Evolutionary conservation across 2,113 vertebrate genomes (phyloP), one percentile per base, ranked within the genome.

Genomic region (Oncorhynchus nerka): DNA sequence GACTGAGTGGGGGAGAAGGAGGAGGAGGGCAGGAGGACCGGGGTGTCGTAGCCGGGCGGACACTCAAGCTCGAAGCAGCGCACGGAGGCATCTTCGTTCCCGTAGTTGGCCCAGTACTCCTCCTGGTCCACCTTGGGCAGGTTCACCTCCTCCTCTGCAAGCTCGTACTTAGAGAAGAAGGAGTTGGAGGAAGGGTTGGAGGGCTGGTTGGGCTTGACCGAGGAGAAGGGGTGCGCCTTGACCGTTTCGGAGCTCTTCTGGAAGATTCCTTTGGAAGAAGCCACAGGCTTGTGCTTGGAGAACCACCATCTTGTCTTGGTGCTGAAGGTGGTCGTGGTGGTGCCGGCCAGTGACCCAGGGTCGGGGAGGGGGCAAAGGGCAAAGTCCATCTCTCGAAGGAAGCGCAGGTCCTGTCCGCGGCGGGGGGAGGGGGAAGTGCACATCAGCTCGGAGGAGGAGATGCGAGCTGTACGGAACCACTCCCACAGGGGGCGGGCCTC

Each of bases 401-500:
- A 92, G 30, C 97, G 92, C 87, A 99, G 94, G 89, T 98, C 97
- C 5, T 93, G 93, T 81, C 96, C 97, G 0, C 92, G 94, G 75
- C 93, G 94, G 4, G 93, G 90, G 0, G 94, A 91, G 0, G 97
- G 97, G 3, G 93, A 94, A 59, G 90, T 86, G 77, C 97, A 99
- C 39, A 94, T 69, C 64, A 98, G 92, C 4, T 96, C 94, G 0
- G 97, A 98, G 91, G 95, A 96, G 88, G 97, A 97, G 81, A 97
- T 94, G 0, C 95, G 95, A 2, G 94, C 92, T n/a, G 91, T 84
- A 71, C 93, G 94, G 93, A 98, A 98, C 96, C 96, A 99, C 84
- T 95, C 95, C 96, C 97, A 98, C 39, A 99, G 94, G 11, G 95
- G 91, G 30, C 91, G 95, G 0, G 96, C 96, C 32, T 97, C 96